Conservation (phyloP, 1,140 invertebrate genomes). For the Conus betulinus region DNA sequence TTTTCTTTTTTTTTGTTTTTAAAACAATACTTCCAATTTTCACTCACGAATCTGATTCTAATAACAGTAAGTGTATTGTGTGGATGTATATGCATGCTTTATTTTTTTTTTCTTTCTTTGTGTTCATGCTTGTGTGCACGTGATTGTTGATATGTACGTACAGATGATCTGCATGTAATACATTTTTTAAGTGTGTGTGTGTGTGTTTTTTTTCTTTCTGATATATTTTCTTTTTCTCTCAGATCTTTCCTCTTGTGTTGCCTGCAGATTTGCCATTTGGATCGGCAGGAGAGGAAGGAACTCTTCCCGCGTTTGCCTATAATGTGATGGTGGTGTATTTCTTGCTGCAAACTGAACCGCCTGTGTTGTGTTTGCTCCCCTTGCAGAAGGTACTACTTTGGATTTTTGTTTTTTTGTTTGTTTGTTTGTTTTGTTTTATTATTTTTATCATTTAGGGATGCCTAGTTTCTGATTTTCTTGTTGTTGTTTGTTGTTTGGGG, state of each 20-base stretch:
- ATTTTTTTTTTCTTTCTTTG: neutral
- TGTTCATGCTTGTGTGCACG: neutral
- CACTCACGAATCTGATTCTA: no score
- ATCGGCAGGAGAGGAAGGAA: slow-evolving; percentile 70
- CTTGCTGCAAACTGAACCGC: slow-evolving; percentile 68
- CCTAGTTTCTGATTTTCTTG: no score
- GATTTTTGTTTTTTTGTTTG: no score
- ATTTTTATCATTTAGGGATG: no score
- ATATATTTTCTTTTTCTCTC: neutral
- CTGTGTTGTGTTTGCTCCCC: slow-evolving; percentile 63
- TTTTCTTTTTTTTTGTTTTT: no score
- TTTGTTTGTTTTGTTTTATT: no score
- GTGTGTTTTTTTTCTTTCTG: neutral
- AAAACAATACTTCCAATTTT: no score
- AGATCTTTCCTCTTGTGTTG: neutral
- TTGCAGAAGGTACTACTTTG: slow-evolving; percentile 20
- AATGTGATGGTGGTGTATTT: slow-evolving; percentile 72
- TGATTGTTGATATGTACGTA: neutral
- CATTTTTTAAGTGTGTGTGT: neutral
- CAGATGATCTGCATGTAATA: neutral
- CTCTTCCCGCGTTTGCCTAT: slow-evolving; percentile 71
- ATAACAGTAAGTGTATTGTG: no score
- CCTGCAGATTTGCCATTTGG: slow-evolving; percentile 70
- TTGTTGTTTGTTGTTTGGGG: no score
- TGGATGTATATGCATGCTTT: neutral